These are phyloP conservation scores for Coracopsis vasa DNA, from an alignment of 2,113 vertebrate genomes.

Conservation along the genomic window DNA sequence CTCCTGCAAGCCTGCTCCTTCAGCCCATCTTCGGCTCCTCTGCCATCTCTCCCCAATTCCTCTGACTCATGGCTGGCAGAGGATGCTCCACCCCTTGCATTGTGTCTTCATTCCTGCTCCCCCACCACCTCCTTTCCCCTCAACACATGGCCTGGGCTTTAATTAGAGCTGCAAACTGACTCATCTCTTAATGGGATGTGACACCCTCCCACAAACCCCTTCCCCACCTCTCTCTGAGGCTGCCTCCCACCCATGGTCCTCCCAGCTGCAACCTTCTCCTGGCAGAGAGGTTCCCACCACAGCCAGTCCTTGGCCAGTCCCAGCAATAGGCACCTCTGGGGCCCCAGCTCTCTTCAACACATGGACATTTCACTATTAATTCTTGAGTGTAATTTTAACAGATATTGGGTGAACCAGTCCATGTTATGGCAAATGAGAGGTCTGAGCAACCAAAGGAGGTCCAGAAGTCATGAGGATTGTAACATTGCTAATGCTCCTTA, in stretches of 20 bases:
- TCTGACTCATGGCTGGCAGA: not conserved
- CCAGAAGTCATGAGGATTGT: not conserved
- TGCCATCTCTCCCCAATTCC: not conserved
- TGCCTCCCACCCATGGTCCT: not conserved
- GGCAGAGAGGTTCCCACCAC: not conserved
- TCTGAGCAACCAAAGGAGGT: not conserved
- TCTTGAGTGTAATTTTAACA: not conserved
- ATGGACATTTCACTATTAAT: fast-evolving
- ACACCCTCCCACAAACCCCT: not conserved
- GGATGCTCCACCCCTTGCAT: not conserved
- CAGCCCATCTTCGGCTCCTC: not conserved
- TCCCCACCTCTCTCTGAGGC: not conserved
- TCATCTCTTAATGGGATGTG: not conserved
- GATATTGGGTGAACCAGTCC: not conserved
- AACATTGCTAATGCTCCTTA: not conserved
- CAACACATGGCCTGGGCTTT: not conserved
- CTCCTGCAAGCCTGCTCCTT: not conserved
- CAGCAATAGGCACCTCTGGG: not conserved
- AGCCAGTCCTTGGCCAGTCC: fast-evolving
- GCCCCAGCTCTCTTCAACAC: not conserved
- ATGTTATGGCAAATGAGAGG: not conserved
- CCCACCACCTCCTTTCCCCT: not conserved
- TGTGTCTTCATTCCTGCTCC: not conserved
- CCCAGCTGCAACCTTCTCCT: not conserved
- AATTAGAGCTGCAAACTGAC: conserved; percentile 5